phyloP scores from a whole-genome alignment of 2,113 vertebrate genomes.

The Sceloporus tristichus region DNA sequence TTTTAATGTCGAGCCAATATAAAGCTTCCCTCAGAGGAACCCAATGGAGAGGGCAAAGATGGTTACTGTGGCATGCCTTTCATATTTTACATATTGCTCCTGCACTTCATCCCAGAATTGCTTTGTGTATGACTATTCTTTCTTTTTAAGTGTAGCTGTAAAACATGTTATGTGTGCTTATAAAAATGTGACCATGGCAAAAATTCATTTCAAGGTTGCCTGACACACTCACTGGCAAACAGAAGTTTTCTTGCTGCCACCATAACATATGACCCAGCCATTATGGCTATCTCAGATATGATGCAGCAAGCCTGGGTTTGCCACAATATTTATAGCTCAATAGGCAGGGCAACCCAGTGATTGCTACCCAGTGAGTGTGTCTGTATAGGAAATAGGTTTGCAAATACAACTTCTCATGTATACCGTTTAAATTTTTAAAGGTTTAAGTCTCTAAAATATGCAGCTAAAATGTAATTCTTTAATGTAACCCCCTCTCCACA shows the following conservation, averaged over 20 bases:
- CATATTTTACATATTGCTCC: slow-evolving; percentile 39
- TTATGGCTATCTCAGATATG: not conserved
- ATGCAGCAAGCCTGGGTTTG: not conserved
- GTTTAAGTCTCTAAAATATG: not conserved
- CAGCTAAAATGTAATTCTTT: not conserved
- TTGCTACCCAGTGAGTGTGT: not conserved
- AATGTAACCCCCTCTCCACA: too few species aligned
- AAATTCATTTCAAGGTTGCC: not conserved
- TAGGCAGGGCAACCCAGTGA: not conserved
- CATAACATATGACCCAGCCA: not conserved
- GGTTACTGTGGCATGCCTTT: slow-evolving; percentile 61
- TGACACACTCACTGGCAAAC: not conserved
- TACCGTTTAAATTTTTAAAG: too few species aligned
- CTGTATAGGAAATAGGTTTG: not conserved
- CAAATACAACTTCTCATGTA: not conserved
- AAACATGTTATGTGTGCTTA: not conserved
- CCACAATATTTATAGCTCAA: not conserved
- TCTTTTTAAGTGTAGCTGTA: not conserved
- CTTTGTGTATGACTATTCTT: slow-evolving; percentile 38
- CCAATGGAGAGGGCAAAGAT: slow-evolving; percentile 66
- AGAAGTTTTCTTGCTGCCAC: not conserved
- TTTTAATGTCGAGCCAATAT: slow-evolving; percentile 59
- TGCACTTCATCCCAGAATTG: slow-evolving; percentile 55
- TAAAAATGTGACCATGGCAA: not conserved
- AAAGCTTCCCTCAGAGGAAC: slow-evolving; percentile 63